Evolutionary conservation across 2,888 invertebrate species (phyloP).

Genomic region (Spilosoma lubricipeda): DNA sequence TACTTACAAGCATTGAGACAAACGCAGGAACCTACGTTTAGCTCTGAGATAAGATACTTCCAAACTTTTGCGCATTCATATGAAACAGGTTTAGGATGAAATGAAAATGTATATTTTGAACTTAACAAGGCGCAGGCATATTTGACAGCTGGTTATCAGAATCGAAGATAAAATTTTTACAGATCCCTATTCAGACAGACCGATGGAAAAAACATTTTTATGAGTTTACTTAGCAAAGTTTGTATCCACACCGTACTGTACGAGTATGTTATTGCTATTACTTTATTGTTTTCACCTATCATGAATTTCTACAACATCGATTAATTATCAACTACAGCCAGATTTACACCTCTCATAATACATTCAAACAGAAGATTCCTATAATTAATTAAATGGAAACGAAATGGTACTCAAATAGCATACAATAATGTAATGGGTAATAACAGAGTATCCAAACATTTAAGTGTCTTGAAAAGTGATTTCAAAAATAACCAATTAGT

Average conservation of each 20-base stretch:
- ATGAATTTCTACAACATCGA: background rate
- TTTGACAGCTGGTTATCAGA: conserved; percentile 27
- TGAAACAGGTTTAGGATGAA: conserved; percentile 5
- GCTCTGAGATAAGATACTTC: background rate
- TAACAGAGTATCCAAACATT: conserved; percentile 49
- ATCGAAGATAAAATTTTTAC: conserved; percentile 45
- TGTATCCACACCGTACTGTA: conserved; percentile 15
- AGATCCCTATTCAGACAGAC: conserved; percentile 37
- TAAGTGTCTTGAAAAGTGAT: conserved; percentile 57
- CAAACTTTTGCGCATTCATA: background rate
- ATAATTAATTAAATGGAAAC: background rate
- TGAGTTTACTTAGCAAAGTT: conserved; percentile 52
- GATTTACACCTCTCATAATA: too few species aligned
- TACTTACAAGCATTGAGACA: background rate
- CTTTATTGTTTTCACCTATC: conserved; percentile 22
- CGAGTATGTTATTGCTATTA: conserved; percentile 55
- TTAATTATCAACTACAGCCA: background rate
- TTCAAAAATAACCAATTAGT: conserved; percentile 68
- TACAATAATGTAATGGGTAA: background rate
- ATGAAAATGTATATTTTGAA: conserved; percentile 8
- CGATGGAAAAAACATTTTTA: conserved; percentile 49
- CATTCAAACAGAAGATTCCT: background rate
- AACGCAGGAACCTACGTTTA: background rate
- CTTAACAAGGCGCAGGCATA: conserved; percentile 14
- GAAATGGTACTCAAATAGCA: background rate